Conservation (phyloP, 1,140 invertebrate genomes). For the Saxidomus purpurata region DNA sequence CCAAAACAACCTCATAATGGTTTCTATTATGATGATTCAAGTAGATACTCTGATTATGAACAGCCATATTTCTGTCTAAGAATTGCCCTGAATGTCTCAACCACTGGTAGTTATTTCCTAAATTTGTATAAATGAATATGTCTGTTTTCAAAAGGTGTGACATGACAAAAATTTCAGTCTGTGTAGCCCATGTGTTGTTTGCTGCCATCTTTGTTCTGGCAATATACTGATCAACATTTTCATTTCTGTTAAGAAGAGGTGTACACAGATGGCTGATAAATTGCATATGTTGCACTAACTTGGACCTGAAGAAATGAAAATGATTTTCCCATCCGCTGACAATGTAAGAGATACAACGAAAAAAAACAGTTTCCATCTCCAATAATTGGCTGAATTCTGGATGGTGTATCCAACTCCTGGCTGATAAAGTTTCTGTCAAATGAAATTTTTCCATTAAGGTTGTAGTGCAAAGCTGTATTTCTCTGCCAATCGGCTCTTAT, state of each 20-base stretch:
- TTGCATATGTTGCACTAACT: background rate
- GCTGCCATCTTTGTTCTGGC: background rate
- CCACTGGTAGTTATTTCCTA: no score
- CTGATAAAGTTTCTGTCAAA: background rate
- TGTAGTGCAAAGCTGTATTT: background rate
- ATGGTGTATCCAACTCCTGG: background rate
- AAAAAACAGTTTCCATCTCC: conserved; percentile 5
- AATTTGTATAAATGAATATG: background rate
- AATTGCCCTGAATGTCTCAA: background rate
- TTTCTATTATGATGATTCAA: background rate
- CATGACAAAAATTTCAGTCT: background rate
- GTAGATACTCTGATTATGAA: background rate
- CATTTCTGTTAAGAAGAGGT: background rate
- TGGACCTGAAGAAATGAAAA: background rate
- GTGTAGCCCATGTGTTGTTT: no score
- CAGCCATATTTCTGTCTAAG: background rate
- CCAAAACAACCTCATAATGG: conserved; percentile 4
- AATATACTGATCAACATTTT: background rate
- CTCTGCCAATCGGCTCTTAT: no score
- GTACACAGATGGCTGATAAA: background rate
- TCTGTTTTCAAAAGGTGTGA: background rate
- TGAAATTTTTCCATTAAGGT: background rate
- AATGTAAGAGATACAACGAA: background rate
- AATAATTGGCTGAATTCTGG: background rate
- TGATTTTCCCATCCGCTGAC: background rate